These are phyloP conservation scores for Electrona antarctica DNA, from an alignment of 2,113 vertebrate species.

Conservation along the genomic window DNA sequence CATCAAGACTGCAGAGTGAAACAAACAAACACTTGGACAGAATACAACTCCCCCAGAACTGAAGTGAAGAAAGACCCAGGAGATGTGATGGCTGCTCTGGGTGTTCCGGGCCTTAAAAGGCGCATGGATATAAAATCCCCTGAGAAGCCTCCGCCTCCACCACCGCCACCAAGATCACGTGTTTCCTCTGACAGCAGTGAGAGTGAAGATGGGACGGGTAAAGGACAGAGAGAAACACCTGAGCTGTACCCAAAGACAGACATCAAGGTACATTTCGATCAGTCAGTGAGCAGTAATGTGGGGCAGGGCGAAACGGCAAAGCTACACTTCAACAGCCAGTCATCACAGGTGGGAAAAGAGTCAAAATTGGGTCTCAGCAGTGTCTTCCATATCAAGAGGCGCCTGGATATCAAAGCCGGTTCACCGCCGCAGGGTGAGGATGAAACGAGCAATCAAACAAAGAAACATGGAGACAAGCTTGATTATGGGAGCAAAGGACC, in stretches of 20 bases:
- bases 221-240: background rate
- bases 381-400: conserved; percentile 2
- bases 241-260: background rate
- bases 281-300: no score
- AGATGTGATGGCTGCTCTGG: background rate
- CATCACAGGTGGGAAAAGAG: background rate
- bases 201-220: background rate
- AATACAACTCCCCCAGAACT: background rate
- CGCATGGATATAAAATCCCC: background rate
- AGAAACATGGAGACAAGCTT: background rate
- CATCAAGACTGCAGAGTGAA: conserved; percentile 6
- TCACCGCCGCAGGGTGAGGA: no score
- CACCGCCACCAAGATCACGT: background rate
- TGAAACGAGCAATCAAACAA: no score
- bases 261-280: background rate
- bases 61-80: conserved; percentile 11
- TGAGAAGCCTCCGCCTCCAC: conserved; percentile 8
- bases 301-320: background rate
- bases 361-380: background rate
- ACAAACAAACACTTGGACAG: background rate
- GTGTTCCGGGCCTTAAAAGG: background rate
- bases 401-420: no score
- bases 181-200: conserved; percentile 30
- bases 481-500: background rate
- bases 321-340: background rate